Base-by-base conservation (phyloP, 2,113 vertebrate species). In the Stomatorhinus ivindoensis region DNA sequence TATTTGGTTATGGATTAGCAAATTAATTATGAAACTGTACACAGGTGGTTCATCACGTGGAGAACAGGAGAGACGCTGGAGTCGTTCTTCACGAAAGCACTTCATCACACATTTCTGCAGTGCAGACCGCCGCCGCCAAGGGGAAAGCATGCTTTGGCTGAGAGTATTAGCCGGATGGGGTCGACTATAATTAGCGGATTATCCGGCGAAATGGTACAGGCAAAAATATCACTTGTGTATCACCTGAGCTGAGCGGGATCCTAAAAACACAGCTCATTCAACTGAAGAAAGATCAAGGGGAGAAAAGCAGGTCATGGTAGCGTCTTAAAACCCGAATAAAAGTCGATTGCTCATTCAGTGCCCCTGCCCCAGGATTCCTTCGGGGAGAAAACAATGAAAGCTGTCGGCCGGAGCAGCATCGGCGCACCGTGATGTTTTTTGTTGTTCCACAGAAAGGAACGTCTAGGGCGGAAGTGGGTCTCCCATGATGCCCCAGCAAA, bases 11-110 rank as follows among this genome's bases (percentile, higher is more conserved):
- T 94, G 95, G 93, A 93, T 93, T 92, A 91, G 91, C 93, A 94
- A 93, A 94, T 96, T 96, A 95, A 95, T 95, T 95, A 95, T 95
- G 94, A 94, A 95, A 93, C 93, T 93, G 94, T 93, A 92, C 89
- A 93, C 94, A 95, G 95, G 95, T 95, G 91, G 94, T 92, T 93
- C 93, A 93, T 93, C 92, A 50, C 87, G 13, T 80, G 73, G 35
- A 42, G 73, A 42, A 42, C 15, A 42, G 73, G 87, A 44, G 87
- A 90, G 87, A 92, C 93, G 88, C 92, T 94, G 89, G 91, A 93
- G 91, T 87, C 90, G 91, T 92, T n/a, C 82, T 89, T n/a, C 85
- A 61, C 76, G 88, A 3, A 53, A 31, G 84, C 90, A 92, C 55
- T 92, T 93, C 88, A 91, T 94, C 92, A 92, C 89, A 61, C 93